Percentiles rank a stretch among this genome's conserved stretches.
Conservation (phyloP, 2,888 invertebrate species). For the Temnothorax unifasciatus region DNA sequence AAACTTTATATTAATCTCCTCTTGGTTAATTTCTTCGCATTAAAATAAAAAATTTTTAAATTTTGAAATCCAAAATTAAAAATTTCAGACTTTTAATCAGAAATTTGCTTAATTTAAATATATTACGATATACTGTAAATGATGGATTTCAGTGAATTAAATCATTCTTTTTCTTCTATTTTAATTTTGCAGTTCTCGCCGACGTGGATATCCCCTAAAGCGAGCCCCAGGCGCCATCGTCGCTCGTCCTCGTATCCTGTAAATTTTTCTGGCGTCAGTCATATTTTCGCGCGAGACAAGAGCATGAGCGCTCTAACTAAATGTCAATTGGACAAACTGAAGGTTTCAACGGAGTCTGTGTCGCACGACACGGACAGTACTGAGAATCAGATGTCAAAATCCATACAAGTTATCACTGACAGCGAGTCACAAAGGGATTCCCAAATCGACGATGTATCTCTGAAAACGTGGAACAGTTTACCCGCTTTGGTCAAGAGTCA, state of each 20-base stretch:
- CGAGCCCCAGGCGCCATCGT: constrained; percentile 82
- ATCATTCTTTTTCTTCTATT: constrained; percentile 66
- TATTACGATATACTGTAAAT: too few species aligned
- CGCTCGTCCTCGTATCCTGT: constrained; percentile 84
- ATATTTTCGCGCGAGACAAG: constrained; percentile 56
- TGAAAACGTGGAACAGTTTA: constrained; percentile 82
- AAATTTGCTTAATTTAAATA: not conserved
- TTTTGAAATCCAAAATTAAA: not conserved
- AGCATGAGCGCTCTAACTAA: constrained; percentile 46
- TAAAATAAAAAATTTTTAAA: not conserved
- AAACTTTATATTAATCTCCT: too few species aligned
- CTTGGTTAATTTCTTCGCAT: not conserved
- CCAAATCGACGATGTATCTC: constrained; percentile 61
- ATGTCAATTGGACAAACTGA: constrained; percentile 58
- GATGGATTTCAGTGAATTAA: not conserved
- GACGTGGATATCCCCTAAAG: constrained; percentile 80
- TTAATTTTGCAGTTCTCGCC: constrained; percentile 80
- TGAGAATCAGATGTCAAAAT: constrained; percentile 12
- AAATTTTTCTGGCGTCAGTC: constrained; percentile 75
- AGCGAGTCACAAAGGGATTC: constrained; percentile 6
- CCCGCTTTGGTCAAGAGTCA: constrained; percentile 76
- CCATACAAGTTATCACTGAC: constrained; percentile 4
- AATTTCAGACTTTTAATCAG: not conserved
- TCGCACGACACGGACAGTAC: not conserved
- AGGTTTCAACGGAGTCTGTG: not conserved